phyloP scores from a whole-genome alignment of 2,113 vertebrate species.

The Ictalurus punctatus region DNA sequence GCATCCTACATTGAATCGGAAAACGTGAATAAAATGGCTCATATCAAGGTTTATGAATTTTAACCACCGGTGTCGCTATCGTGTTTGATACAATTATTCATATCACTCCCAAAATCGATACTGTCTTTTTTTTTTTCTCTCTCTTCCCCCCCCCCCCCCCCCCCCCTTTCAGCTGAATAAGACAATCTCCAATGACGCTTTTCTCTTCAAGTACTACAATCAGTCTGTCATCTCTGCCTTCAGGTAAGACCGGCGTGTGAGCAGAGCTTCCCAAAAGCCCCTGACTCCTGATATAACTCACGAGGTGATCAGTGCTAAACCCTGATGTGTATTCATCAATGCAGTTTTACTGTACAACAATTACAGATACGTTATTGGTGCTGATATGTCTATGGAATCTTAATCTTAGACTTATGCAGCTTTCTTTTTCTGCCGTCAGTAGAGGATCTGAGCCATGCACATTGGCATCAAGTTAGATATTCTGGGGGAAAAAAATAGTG shows the following conservation, averaged over 20 bases:
- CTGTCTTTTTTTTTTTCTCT: not conserved
- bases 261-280: not conserved
- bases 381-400: not conserved
- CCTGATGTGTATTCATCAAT: not conserved
- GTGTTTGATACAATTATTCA: not conserved
- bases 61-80: not conserved
- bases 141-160: constrained; percentile 26
- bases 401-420: not conserved
- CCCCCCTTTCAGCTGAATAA: constrained; percentile 64
- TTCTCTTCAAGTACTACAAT: constrained; percentile 68
- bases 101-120: not conserved
- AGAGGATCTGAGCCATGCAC: not conserved
- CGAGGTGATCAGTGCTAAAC: not conserved
- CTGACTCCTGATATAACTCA: not conserved
- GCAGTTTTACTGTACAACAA: not conserved
- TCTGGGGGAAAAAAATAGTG: not conserved
- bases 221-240: constrained; percentile 71
- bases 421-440: not conserved
- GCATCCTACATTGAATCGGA: constrained; percentile 8
- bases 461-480: not conserved
- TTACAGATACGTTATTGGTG: not conserved
- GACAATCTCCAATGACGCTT: constrained; percentile 59
- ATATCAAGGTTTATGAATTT: constrained; percentile 28
- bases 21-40: not conserved
- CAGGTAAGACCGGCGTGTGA: constrained; percentile 62